Base-by-base conservation (phyloP, 2,113 vertebrate genomes). In the Toxotes jaculatrix region DNA sequence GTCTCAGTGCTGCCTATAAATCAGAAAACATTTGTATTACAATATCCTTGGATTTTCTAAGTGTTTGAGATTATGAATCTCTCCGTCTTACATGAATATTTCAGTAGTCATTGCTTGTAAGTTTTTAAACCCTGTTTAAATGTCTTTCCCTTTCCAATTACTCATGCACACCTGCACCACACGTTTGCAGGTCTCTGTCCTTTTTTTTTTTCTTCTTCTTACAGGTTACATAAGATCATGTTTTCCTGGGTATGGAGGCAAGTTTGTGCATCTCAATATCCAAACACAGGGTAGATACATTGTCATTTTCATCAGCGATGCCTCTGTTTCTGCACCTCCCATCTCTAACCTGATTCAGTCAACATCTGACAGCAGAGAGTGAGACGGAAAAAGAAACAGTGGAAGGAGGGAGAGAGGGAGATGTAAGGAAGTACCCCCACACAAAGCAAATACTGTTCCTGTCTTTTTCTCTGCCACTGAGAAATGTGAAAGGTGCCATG, bases 311-410 rank as follows among this genome's bases (percentile, higher is more conserved):
- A 89, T 92, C 92, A 90, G 87, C 17, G 67, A 65, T 66, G 85
- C 85, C 71, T 91, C 72, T 82, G 85, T 91, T 89, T 87, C 85
- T 74, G 86, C 86, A 34, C 88, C 91, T 80, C 89, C 88, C 65
- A 86, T 93, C 86, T 84, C 90, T 94, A 95, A 95, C 95, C 95
- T 77, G 93, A 95, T 95, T 95, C 94, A 95, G 94, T 95, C 94
- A 95, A 93, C 89, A 87, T 82, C 86, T 94, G 94, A 95, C 91
- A 94, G 91, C 85, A 86, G 76, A 83, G 88, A 92, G 82, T 92
- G 93, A 93, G 89, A 91, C 74, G 80, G 90, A 69, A 86, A 89
- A 62, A 87, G 79, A 86, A 87, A 80, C 67, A 12, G 80, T 83
- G 80, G 66, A 83, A 84, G 81, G 45, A 60, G 79, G 68, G 69